A percentile compares a stretch with the other conserved stretches of the same genome.
These are phyloP conservation scores for Lepus europaeus DNA, from an alignment of 2,113 vertebrate species.

Conservation along the genomic window DNA sequence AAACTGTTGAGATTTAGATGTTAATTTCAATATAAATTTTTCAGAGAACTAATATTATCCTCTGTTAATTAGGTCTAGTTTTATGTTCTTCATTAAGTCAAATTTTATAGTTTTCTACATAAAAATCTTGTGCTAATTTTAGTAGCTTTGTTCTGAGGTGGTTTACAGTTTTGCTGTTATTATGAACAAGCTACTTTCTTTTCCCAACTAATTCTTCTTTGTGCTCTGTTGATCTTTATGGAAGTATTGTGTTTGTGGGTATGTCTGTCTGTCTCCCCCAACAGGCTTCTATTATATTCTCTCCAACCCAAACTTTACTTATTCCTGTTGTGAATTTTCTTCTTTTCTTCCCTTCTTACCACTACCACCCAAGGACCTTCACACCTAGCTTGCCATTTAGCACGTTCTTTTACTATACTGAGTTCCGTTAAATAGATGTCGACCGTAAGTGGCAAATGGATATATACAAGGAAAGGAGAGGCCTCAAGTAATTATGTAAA, in stretches of 20 bases:
- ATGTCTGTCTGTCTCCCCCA: not conserved
- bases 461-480: not conserved
- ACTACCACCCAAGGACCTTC: not conserved
- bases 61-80: not conserved
- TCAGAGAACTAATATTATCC: not conserved
- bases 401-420: not conserved
- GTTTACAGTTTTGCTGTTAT: slow-evolving; percentile 29
- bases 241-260: not conserved
- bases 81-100: not conserved
- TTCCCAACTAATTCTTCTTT: not conserved
- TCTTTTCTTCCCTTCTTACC: not conserved
- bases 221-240: not conserved
- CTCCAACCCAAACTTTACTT: not conserved
- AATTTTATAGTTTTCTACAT: slow-evolving; percentile 1
- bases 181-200: not conserved
- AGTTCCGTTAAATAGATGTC: not conserved
- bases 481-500: not conserved
- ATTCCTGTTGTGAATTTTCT: not conserved
- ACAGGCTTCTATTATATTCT: not conserved
- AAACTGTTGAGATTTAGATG: not conserved
- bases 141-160: not conserved
- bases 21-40: slow-evolving; percentile 32
- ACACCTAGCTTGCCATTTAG: not conserved
- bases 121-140: slow-evolving; percentile 23
- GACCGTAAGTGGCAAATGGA: not conserved